phyloP scores from a whole-genome alignment of 2,797 vertebrate genomes.

The Manis javanica region DNA sequence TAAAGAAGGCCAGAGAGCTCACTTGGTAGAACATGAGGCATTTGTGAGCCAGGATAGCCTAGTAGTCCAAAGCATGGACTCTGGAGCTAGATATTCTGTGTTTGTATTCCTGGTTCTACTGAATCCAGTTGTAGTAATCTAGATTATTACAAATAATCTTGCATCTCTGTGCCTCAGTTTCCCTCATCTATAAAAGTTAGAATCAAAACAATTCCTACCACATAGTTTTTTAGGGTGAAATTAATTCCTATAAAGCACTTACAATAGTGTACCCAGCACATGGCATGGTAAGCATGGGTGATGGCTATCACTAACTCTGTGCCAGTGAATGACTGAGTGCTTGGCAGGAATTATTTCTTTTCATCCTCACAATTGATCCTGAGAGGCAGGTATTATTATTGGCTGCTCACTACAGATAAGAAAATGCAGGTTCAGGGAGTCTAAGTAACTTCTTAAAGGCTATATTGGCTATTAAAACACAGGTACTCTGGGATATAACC shows the following conservation, averaged over 20 bases:
- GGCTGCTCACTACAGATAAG: neutral
- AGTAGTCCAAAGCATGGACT: neutral
- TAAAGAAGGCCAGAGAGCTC: neutral
- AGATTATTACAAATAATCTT: no score
- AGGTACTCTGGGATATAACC: neutral
- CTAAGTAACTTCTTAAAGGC: neutral
- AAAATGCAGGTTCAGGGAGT: neutral
- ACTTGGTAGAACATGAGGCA: neutral
- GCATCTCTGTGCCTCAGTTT: neutral
- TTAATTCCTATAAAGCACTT: neutral
- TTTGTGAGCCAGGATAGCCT: neutral
- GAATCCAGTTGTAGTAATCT: neutral
- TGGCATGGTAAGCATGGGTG: neutral
- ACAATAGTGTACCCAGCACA: neutral
- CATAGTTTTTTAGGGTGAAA: neutral
- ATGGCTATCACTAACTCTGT: neutral
- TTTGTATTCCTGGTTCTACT: neutral
- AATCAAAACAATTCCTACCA: neutral
- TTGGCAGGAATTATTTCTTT: neutral
- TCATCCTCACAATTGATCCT: neutral
- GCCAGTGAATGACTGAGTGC: neutral
- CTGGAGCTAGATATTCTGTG: neutral
- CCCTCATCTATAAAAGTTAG: neutral
- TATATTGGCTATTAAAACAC: neutral
- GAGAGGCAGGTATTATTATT: neutral